Percentiles rank a stretch among this genome's conserved stretches.
phyloP scores from a whole-genome alignment of 2,113 vertebrate species.

The Calyptomena viridis region DNA sequence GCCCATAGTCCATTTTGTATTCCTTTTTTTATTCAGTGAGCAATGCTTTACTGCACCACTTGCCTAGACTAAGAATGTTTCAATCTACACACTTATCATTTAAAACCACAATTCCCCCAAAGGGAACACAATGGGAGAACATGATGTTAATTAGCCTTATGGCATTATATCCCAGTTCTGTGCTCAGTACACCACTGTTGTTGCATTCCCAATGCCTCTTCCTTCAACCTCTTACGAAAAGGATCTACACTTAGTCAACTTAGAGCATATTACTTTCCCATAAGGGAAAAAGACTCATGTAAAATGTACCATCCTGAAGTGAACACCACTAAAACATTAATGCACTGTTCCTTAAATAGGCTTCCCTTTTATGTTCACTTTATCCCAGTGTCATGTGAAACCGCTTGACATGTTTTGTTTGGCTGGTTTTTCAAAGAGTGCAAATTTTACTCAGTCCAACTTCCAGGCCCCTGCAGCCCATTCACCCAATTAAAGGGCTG shows the following conservation, averaged over 20 bases:
- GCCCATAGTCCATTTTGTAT: not conserved
- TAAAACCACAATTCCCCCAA: constrained; percentile 18
- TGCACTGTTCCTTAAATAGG: constrained; percentile 38
- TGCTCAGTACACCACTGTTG: not conserved
- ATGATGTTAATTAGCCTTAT: constrained; percentile 46
- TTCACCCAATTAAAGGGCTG: constrained; percentile 43
- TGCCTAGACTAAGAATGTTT: constrained; percentile 40
- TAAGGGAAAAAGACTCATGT: not conserved
- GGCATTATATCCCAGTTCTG: not conserved
- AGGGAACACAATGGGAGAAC: constrained; percentile 3
- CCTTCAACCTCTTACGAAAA: constrained; percentile 2
- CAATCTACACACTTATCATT: constrained; percentile 25
- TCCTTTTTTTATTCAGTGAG: not conserved
- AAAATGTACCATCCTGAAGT: not conserved
- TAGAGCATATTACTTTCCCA: constrained; percentile 20
- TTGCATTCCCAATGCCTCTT: constrained; percentile 14
- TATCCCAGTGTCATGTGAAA: not conserved
- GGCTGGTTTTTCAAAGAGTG: constrained; percentile 7
- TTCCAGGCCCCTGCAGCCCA: constrained; percentile 28
- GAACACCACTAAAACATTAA: constrained; percentile 37
- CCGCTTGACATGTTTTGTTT: constrained; percentile 23
- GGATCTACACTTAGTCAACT: not conserved
- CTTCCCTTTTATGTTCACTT: not conserved
- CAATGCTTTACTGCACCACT: constrained; percentile 28
- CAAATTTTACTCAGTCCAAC: not conserved